Conservation (phyloP, 2,888 invertebrate genomes). For the Arge pagana region DNA sequence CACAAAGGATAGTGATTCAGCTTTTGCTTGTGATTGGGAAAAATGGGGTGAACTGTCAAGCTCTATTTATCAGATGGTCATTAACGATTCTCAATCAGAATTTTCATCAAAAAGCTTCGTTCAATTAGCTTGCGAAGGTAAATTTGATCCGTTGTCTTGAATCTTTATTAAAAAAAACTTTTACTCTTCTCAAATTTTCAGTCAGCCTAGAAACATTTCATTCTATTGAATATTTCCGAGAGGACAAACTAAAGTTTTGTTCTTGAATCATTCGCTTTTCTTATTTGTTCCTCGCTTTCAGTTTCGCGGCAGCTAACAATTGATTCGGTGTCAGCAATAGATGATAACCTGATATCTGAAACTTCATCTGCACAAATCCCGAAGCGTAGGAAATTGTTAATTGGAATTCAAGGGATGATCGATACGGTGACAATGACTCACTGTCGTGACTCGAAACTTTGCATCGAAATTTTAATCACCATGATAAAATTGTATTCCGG, state of each 20-base stretch:
- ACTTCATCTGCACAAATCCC: constrained; percentile 15
- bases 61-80: constrained; percentile 52
- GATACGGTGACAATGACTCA: constrained; percentile 47
- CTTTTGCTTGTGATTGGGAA: constrained; percentile 54
- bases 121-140: constrained; percentile 48
- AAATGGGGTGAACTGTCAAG: constrained; percentile 57
- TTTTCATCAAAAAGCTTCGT: constrained; percentile 38
- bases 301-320: constrained; percentile 9
- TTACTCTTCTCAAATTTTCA: too few relatives aligned
- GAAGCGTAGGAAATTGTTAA: constrained; percentile 47
- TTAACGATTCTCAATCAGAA: constrained; percentile 44
- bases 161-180: constrained; percentile 9
- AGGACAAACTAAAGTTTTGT: neutral
- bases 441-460: constrained; percentile 55
- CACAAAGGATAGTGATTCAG: constrained; percentile 43
- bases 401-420: constrained; percentile 37
- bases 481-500: constrained; percentile 57
- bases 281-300: neutral
- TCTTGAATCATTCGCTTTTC: neutral
- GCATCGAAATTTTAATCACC: constrained; percentile 53
- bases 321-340: constrained; percentile 7
- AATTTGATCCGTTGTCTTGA: constrained; percentile 16
- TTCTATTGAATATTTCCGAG: too few relatives aligned
- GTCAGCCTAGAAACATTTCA: too few relatives aligned
- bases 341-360: neutral